Base-by-base conservation (phyloP, 2,888 invertebrate species). In the Diplazon laetatorius region DNA sequence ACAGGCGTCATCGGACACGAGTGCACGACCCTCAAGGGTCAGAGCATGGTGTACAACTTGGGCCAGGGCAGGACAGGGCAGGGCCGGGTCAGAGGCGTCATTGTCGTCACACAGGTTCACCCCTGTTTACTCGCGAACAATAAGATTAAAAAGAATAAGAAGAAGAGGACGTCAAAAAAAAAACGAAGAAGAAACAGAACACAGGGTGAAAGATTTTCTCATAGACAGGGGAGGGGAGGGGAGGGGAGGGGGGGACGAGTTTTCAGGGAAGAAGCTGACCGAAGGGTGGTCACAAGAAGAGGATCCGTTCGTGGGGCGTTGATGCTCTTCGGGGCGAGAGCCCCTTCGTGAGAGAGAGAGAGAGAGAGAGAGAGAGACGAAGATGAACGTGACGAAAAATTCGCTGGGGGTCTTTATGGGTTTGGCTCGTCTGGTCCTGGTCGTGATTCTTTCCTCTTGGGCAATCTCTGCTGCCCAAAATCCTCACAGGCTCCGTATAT, bases 71-170 rank as follows among this genome's bases (percentile, higher is more conserved):
- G 52, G 52, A 18, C 37, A 60, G 62, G 30, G 18, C 10, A 37
- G 30, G 66, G 46, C 22, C 48, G 62, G 72, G 20, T 82, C 80
- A 76, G 81, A 82, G 84, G 83, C 84, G 85, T 86, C 87, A 87
- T 88, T 89, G 88, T 89, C 87, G 86, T 84, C 87, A 86, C 87
- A 87, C 89, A 88, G 88, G 89, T 89, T 88, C 87, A 88, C 85
- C 89, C 89, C 88, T 87, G 87, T 89, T 88, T 87, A 88, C 85
- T 82, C 84, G 85, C 82, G 82, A 85, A 87, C 85, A 87, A 87
- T 84, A 84, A 82, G 74, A 80, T 76, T 52, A 46, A 76, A 57
- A 48, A 59, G 68, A 42, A 50, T 42, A 22, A 22, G 46, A 65
- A 55, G 35, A 42, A 37, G 16, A 57, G 68, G 25, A 59, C 9